Percentiles rank a stretch among this genome's conserved stretches.
Evolutionary conservation across 2,797 vertebrate species (phyloP).

Genomic region (Yasuhikotakia modesta): DNA sequence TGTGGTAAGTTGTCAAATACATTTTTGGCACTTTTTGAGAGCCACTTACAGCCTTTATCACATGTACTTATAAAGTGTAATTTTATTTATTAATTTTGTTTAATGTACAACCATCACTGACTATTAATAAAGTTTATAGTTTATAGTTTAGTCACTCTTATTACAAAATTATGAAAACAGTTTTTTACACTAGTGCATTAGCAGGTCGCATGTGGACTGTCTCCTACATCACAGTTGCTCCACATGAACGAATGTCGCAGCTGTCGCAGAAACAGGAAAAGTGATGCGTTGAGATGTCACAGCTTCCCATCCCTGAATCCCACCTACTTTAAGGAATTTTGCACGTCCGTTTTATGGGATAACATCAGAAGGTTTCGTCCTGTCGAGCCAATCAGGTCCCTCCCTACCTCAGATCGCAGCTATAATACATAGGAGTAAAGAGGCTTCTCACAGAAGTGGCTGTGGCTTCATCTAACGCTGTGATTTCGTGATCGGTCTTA

Average conservation of each 20-base stretch:
- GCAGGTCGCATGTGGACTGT: conserved; percentile 16
- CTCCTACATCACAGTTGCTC: conserved; percentile 51
- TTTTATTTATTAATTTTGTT: no score
- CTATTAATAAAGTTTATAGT: neutral
- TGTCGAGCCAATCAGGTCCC: conserved; percentile 94
- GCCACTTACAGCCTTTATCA: no score
- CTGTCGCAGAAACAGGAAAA: conserved; percentile 32
- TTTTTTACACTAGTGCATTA: neutral
- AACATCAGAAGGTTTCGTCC: conserved; percentile 93
- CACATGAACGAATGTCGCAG: conserved; percentile 68
- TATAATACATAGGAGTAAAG: conserved; percentile 97
- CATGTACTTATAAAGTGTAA: no score
- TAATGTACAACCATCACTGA: no score
- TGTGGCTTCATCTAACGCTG: conserved; percentile 80
- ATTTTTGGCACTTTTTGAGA: no score
- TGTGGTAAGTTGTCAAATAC: conserved; percentile 16
- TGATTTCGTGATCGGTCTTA: conserved; percentile 81
- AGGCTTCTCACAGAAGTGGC: conserved; percentile 89
- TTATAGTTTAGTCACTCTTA: no score
- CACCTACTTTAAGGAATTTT: conserved; percentile 84
- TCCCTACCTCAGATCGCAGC: conserved; percentile 87
- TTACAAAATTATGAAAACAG: neutral
- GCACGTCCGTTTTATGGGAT: conserved; percentile 84
- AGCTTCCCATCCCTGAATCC: conserved; percentile 79
- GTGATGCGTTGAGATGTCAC: conserved; percentile 80